Conservation (phyloP, 2,113 vertebrate species). For the Amblyornis subalaris region DNA sequence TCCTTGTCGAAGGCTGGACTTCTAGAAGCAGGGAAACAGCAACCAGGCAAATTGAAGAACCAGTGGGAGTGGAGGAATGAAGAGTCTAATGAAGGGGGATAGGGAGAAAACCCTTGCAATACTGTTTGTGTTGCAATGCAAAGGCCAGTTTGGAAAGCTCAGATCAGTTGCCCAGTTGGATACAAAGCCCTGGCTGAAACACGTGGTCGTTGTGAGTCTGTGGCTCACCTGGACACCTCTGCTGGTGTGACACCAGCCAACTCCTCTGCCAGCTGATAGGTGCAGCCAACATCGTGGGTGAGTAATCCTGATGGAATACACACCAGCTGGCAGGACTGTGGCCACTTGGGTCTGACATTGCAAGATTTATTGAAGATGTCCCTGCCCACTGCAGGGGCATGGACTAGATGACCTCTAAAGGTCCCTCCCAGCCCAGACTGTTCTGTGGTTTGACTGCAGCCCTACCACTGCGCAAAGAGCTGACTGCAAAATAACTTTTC, state of each 20-base stretch:
- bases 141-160: neutral
- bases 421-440: neutral
- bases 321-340: neutral
- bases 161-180: neutral
- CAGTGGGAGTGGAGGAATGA: neutral
- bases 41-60: neutral
- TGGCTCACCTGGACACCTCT: neutral
- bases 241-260: neutral
- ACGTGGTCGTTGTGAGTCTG: accelerated
- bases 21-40: neutral
- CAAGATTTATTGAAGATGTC: neutral
- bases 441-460: neutral
- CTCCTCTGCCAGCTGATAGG: neutral
- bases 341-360: neutral
- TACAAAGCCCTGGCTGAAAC: neutral
- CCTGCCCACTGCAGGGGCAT: neutral
- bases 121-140: neutral
- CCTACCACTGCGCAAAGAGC: neutral
- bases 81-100: neutral
- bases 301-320: neutral
- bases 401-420: neutral
- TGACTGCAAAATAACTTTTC: neutral
- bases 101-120: neutral
- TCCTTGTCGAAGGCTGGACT: neutral
- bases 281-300: accelerated